Evolutionary conservation across 2,888 invertebrate species (phyloP).

Genomic region (Campoletis raptor): DNA sequence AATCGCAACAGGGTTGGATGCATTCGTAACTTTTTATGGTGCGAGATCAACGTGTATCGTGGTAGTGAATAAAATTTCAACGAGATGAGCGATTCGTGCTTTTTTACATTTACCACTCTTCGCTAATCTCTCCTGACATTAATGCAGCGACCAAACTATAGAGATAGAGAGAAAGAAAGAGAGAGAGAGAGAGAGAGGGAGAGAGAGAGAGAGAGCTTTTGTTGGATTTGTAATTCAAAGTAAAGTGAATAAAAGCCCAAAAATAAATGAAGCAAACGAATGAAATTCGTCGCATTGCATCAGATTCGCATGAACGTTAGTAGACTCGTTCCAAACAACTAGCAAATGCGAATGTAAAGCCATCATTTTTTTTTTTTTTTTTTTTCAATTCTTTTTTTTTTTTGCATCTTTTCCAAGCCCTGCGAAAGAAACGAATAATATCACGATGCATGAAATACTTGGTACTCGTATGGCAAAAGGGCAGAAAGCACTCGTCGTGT

Average conservation of each 20-base stretch:
- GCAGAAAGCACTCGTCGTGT: slow-evolving; percentile 18
- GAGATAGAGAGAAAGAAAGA: too few relatives aligned
- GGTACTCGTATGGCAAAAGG: neutral
- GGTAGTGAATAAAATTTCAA: slow-evolving; percentile 21
- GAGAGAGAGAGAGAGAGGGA: too few relatives aligned
- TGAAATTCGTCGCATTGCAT: neutral
- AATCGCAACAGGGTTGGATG: neutral
- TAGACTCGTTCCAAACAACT: neutral
- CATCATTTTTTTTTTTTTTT: slow-evolving; percentile 40
- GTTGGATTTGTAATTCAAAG: neutral
- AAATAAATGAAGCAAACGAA: neutral
- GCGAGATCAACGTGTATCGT: neutral
- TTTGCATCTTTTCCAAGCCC: neutral
- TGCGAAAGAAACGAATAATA: neutral
- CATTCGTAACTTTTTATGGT: neutral
- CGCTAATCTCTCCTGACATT: neutral
- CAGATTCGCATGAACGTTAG: neutral
- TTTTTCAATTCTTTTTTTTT: too few relatives aligned
- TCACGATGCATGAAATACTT: neutral
- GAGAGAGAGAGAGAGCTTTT: slow-evolving; percentile 10
- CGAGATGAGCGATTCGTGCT: slow-evolving; percentile 1
- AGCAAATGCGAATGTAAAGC: slow-evolving; percentile 5
- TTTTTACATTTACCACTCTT: neutral
- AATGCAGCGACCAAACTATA: neutral
- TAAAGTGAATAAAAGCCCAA: slow-evolving; percentile 1